Conservation (phyloP, 1,140 invertebrate genomes). For the Bemisia tabaci region DNA sequence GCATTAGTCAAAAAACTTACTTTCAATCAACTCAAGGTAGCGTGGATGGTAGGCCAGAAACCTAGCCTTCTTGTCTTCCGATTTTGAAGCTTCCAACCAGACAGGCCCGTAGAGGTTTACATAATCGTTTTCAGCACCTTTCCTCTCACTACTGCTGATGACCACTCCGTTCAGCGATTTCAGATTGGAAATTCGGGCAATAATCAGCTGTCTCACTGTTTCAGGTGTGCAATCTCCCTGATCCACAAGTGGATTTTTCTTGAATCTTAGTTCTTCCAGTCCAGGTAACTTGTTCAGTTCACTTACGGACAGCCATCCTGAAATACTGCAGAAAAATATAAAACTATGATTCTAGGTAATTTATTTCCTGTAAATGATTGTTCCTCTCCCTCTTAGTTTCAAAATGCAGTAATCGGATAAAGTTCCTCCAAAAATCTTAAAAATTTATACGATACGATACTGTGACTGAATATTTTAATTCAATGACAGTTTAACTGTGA, state of each 20-base stretch:
- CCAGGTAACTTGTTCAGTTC: conserved; percentile 65
- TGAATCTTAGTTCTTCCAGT: conserved; percentile 55
- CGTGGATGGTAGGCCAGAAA: neutral
- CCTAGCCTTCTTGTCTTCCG: neutral
- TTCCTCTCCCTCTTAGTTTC: neutral
- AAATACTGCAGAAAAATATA: neutral
- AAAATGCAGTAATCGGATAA: conserved; percentile 3
- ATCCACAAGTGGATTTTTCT: conserved; percentile 55
- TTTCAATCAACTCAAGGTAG: neutral
- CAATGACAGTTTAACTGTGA: conserved; percentile 8
- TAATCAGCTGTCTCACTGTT: neutral
- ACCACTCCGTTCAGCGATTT: neutral
- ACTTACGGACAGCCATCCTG: conserved; percentile 36
- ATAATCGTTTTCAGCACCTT: neutral
- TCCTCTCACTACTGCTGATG: neutral
- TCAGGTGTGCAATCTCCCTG: neutral
- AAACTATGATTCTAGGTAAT: neutral
- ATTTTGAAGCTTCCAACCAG: neutral
- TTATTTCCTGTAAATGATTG: neutral
- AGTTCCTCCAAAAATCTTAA: conserved; percentile 3
- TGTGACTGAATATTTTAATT: conserved; percentile 5
- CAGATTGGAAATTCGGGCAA: neutral
- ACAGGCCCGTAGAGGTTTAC: neutral
- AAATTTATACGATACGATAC: conserved; percentile 2
- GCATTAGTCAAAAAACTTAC: neutral